Evolutionary conservation across 2,113 vertebrate species (phyloP).

Genomic region (Gasterosteus nipponicus): DNA sequence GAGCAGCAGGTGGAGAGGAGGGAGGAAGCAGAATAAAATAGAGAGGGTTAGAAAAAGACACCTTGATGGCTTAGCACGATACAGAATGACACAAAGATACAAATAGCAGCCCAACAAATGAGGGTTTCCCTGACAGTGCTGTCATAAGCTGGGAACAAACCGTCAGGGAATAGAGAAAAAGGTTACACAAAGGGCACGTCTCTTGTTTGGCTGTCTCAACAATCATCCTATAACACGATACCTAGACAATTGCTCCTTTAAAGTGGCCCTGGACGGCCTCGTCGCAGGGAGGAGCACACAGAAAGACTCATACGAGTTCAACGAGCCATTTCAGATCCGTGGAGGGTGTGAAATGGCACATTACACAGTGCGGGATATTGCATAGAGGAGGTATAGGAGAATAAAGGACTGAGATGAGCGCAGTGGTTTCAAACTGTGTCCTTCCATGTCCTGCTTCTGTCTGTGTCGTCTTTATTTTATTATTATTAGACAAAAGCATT

Average conservation of each 20-base stretch:
- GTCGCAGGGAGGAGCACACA: conserved; percentile 50
- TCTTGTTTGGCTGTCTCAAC: conserved; percentile 67
- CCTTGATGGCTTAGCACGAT: conserved; percentile 6
- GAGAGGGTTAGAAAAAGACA: background rate
- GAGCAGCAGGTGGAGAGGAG: background rate
- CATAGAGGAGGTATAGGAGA: conserved; percentile 18
- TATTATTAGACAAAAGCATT: conserved; percentile 22
- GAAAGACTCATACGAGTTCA: conserved; percentile 41
- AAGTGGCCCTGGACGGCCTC: conserved; percentile 48
- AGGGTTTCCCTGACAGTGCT: conserved; percentile 52
- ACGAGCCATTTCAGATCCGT: conserved; percentile 47
- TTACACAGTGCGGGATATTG: conserved; percentile 3
- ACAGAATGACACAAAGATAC: conserved; percentile 30
- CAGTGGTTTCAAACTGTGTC: conserved; percentile 19
- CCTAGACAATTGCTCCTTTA: conserved; percentile 54
- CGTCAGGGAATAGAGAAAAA: conserved; percentile 54
- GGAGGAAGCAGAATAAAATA: conserved; percentile 13
- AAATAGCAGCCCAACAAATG: conserved; percentile 44
- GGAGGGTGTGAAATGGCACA: conserved; percentile 41
- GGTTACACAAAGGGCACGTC: conserved; percentile 64
- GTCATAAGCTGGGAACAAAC: conserved; percentile 33
- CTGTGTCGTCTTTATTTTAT: background rate
- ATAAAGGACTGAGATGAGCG: conserved; percentile 29
- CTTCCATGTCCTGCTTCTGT: conserved; percentile 20
- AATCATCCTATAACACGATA: conserved; percentile 56